Base-by-base conservation (phyloP, 2,113 vertebrate genomes). In the Tauraco erythrolophus region DNA sequence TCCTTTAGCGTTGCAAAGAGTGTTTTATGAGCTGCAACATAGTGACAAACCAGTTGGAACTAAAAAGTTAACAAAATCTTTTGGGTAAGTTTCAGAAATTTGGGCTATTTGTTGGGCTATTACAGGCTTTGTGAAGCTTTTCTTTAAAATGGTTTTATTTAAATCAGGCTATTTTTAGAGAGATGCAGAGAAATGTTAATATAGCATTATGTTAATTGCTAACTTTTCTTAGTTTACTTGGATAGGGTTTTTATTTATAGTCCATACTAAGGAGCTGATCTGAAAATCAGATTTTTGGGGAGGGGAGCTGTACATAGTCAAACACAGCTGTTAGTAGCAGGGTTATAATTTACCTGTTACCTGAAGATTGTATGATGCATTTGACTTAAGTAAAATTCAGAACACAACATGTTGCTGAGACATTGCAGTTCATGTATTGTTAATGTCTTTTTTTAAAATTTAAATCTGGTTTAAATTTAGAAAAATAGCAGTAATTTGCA, bases 41-140 rank as follows among this genome's bases (percentile, higher is more conserved):
- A 99, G 99, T 43, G 99, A 99, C 98, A 99, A 99, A 95, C 99
- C 99, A 5, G 99, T 99, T 50, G 99, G 99, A 98, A 99, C 99
- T 31, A 99, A 99, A 97, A 99, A 99, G 96, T 98, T 99, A 91
- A 99, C 99, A 15, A 99, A 99, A 96, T 99, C 99, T 27, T 99
- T 99, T 84, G 99, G 99, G 99, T 99, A 98, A 91, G 98, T 98
- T 79, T 94, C 62, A 74, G 56, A 70, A 80, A 65, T 31, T 17
- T 43, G 8, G 5, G 7, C 31, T 85, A 4, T 62, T 56, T 83
- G 14, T 76, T 89, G 11, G 19, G 12, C 51, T 80, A 2, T 66
- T 72, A 53, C 1, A 14, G 18, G 8, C 56, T 94, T 94, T 6
- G 5, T 61, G n/a, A 87, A 84, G 10, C 37, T 71, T 86, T 90